These are phyloP conservation scores for Seira sanloemensis DNA, from an alignment of 2,888 invertebrate species.

Conservation along the genomic window DNA sequence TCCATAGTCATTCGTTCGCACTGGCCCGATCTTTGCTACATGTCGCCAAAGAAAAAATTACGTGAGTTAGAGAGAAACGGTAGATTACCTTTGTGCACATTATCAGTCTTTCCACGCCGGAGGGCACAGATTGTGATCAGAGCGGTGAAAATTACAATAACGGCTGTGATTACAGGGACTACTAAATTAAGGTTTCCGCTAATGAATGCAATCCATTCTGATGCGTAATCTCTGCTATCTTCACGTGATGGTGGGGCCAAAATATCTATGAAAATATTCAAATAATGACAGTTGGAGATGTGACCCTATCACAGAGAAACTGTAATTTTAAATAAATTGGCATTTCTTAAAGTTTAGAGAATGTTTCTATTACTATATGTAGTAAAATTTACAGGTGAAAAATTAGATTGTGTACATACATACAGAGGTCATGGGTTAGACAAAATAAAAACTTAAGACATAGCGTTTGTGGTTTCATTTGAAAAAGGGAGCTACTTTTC, in stretches of 20 bases:
- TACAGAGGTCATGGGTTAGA: not conserved
- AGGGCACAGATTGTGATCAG: slow-evolving; percentile 95
- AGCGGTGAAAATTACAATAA: slow-evolving; percentile 94
- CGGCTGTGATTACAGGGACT: slow-evolving; percentile 93
- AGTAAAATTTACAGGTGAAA: not conserved
- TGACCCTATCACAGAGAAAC: not conserved
- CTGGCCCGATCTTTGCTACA: slow-evolving; percentile 88
- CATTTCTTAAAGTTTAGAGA: not conserved
- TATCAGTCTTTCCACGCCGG: slow-evolving; percentile 83
- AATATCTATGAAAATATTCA: slow-evolving; percentile 66
- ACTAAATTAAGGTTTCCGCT: slow-evolving; percentile 87
- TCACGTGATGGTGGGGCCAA: slow-evolving; percentile 71
- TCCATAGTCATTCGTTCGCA: slow-evolving; percentile 72
- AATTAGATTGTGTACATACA: not conserved
- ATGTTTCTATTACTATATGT: not conserved
- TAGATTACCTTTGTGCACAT: slow-evolving; percentile 87
- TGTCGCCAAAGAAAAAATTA: slow-evolving; percentile 72
- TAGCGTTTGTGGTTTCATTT: not conserved
- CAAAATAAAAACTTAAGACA: not conserved
- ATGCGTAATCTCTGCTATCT: slow-evolving; percentile 69
- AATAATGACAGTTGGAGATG: slow-evolving; percentile 11
- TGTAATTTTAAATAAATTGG: not conserved
- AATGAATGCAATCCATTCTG: slow-evolving; percentile 72
- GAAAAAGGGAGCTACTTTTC: not conserved
- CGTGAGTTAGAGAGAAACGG: slow-evolving; percentile 70